phyloP scores from a whole-genome alignment of 2,113 vertebrate genomes.

The Geothlypis trichas region DNA sequence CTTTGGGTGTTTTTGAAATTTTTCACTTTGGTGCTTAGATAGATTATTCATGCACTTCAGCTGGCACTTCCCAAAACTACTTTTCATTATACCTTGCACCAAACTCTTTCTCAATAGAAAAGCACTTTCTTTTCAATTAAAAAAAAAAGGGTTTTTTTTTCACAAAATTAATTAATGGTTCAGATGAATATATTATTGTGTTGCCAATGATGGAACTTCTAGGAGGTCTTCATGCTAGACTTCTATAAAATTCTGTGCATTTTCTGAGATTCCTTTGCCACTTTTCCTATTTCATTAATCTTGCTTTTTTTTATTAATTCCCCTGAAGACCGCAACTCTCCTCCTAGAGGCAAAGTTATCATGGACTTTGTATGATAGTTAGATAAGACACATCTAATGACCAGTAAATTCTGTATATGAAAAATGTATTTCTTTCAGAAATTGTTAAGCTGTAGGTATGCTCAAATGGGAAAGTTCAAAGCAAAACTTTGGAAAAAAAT shows the following conservation, averaged over 20 bases:
- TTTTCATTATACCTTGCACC: not conserved
- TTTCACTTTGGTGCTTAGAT: not conserved
- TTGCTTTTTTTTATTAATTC: not conserved
- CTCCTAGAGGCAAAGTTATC: not conserved
- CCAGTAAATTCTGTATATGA: not conserved
- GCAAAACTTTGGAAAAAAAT: not conserved
- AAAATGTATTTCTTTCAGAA: not conserved
- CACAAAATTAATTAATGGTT: not conserved
- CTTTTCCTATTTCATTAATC: not conserved
- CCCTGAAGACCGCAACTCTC: not conserved
- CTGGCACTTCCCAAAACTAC: not conserved
- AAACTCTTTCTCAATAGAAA: not conserved
- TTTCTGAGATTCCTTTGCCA: not conserved
- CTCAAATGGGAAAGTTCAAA: not conserved
- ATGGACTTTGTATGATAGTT: not conserved
- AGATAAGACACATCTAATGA: not conserved
- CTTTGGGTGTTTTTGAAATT: not conserved
- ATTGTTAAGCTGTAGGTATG: not conserved
- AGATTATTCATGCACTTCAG: not conserved
- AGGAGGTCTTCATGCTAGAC: not conserved
- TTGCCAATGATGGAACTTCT: not conserved
- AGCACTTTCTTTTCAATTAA: not conserved
- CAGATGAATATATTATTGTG: not conserved
- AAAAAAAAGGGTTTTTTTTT: not conserved
- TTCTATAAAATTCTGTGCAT: not conserved